A percentile compares a stretch with the other conserved stretches of the same genome.
phyloP scores from a whole-genome alignment of 2,888 invertebrate genomes.

The Cryptus viduatorius region DNA sequence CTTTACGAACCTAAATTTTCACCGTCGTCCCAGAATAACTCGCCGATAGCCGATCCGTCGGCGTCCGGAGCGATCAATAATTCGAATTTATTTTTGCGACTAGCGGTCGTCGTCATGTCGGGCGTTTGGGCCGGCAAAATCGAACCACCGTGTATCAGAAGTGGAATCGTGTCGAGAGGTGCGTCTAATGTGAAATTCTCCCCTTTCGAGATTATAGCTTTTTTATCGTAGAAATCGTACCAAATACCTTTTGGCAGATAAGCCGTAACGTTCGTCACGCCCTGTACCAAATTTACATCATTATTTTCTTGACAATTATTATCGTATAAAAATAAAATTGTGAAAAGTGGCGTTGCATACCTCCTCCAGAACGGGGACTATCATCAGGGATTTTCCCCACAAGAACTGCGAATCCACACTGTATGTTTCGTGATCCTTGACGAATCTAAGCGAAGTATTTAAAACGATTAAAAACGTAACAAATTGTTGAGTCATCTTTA shows the following conservation, averaged over 20 bases:
- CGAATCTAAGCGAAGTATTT: slow-evolving; percentile 85
- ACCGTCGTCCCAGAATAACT: slow-evolving; percentile 94
- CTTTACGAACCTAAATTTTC: slow-evolving; percentile 89
- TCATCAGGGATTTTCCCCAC: slow-evolving; percentile 91
- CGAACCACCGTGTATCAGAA: slow-evolving; percentile 90
- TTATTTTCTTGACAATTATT: too few relatives aligned
- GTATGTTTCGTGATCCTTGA: slow-evolving; percentile 88
- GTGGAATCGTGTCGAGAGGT: slow-evolving; percentile 88
- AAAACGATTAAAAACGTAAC: not conserved
- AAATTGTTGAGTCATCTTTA: not conserved
- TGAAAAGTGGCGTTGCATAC: slow-evolving; percentile 20
- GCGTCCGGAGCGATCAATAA: slow-evolving; percentile 88
- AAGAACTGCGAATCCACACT: slow-evolving; percentile 91
- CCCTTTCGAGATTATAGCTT: slow-evolving; percentile 85
- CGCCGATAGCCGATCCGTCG: slow-evolving; percentile 87
- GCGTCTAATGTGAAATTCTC: slow-evolving; percentile 86
- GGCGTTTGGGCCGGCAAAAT: slow-evolving; percentile 90
- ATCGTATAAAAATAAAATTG: not conserved
- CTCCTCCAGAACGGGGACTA: slow-evolving; percentile 90
- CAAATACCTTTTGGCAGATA: slow-evolving; percentile 90
- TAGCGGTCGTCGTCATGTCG: slow-evolving; percentile 87
- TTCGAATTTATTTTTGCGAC: slow-evolving; percentile 89
- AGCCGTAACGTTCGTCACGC: slow-evolving; percentile 85
- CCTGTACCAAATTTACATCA: slow-evolving; percentile 72
- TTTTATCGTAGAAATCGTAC: slow-evolving; percentile 88